Evolutionary conservation across 2,113 vertebrate species (phyloP).

Genomic region (Pedetes capensis): DNA sequence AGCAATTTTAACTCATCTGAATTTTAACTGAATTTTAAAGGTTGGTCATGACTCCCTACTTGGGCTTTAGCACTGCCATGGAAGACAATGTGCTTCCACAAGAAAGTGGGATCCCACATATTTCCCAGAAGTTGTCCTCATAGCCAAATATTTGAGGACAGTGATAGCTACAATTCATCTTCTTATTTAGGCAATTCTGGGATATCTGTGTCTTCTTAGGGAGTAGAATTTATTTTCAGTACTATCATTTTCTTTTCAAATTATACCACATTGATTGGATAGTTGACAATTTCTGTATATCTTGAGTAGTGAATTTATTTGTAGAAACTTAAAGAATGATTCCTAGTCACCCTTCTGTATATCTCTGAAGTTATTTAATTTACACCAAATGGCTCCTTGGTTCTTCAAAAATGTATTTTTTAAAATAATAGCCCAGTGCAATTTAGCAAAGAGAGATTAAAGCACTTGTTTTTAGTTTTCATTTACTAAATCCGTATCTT

Average conservation of each 20-base stretch:
- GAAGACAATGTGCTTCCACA: not conserved
- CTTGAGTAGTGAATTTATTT: not conserved
- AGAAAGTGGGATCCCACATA: not conserved
- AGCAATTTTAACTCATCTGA: no score
- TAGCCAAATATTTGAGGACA: not conserved
- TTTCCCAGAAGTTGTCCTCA: not conserved
- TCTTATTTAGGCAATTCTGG: constrained; percentile 9
- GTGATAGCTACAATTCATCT: not conserved
- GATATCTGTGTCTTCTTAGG: not conserved
- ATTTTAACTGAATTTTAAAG: no score
- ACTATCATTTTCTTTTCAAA: constrained; percentile 12
- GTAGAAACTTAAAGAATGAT: constrained; percentile 14
- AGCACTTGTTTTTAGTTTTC: constrained; percentile 13
- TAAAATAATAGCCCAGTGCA: not conserved
- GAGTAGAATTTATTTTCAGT: not conserved
- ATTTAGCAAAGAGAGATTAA: constrained; percentile 20
- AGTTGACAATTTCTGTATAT: not conserved
- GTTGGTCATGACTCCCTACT: not conserved
- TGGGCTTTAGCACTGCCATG: not conserved
- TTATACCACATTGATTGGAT: not conserved
- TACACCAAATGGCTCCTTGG: not conserved
- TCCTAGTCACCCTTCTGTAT: not conserved
- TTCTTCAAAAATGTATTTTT: constrained; percentile 2
- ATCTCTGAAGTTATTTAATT: constrained; percentile 49
- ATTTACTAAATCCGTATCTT: not conserved